Evolutionary conservation across 2,888 invertebrate genomes (phyloP), one percentile per base, ranked within the genome.

Genomic region (Melikaiella ostensackeni): DNA sequence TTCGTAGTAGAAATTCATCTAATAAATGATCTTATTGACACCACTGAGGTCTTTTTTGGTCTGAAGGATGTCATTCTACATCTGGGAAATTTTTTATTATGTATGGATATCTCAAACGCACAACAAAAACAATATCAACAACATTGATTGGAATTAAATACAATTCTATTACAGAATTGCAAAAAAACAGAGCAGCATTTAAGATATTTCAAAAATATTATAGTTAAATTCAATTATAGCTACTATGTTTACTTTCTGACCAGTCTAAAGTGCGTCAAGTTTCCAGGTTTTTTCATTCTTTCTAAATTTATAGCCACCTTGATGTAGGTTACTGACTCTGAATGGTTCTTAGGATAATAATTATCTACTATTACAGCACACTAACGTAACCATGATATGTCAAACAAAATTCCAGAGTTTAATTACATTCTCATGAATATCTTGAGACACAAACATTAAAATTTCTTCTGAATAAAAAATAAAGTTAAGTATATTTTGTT

Each of bases 301-400:
- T 55, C 9, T 55, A 55, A 21, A 55, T 55, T 55, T 55, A 55
- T 55, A 55, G 21, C 21, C 21, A 11, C 55, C 21, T 55, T 55
- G 55, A 55, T 55, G 55, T 55, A 55, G 21, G 21, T 21, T 55
- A 55, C 55, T 55, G 55, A 55, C 55, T 55, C 55, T 55, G 55
- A 55, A 55, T 21, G 21, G 55, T 55, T 21, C 55, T 55, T 1
- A 55, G 55, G 55, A 55, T 55, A 55, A 55, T 55, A 55, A 55
- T 55, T 55, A 55, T 55, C 55, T 55, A 21, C 55, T 9, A 55
- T 55, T 55, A 55, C 55, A 55, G 9, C 21, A 21, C 21, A 21
- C 55, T 55, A 21, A 55, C 55, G 55, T 55, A 55, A 55, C 21
- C 55, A 55, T 21, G 21, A 55, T 21, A 11, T 55, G n/a, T 21